Evolutionary conservation across 2,797 vertebrate genomes (phyloP).

Genomic region (Atherinosoma microstoma): DNA sequence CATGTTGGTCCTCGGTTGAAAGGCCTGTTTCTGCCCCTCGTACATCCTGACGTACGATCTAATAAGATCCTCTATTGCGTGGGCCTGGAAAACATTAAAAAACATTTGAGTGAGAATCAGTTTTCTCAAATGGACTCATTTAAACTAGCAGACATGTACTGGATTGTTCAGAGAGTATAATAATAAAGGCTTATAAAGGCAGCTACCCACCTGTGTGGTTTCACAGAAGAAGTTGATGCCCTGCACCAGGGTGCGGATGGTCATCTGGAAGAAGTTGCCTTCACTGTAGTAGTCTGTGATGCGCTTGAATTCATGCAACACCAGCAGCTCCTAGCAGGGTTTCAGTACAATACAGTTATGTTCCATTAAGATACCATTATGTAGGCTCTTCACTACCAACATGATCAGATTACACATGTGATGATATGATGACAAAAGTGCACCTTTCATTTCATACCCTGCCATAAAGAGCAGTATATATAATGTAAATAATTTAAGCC

Average conservation of each 20-base stretch:
- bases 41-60: slow-evolving; percentile 89
- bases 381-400: background rate
- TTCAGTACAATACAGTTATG: background rate
- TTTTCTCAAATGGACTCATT: background rate
- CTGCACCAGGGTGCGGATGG: slow-evolving; percentile 85
- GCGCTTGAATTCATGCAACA: slow-evolving; percentile 88
- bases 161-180: background rate
- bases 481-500: background rate
- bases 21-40: slow-evolving; percentile 67
- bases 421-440: background rate
- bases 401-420: background rate
- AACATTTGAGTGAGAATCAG: background rate
- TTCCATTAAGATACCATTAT: background rate
- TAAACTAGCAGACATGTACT: background rate
- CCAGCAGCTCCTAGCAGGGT: slow-evolving; percentile 85
- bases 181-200: background rate
- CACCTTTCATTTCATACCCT: background rate
- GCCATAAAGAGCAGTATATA: background rate
- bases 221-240: slow-evolving; percentile 88
- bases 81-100: slow-evolving; percentile 79
- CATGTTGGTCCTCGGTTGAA: slow-evolving; percentile 65
- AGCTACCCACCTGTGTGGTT: slow-evolving; percentile 87
- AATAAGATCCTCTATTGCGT: slow-evolving; percentile 92
- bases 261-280: slow-evolving; percentile 90
- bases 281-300: slow-evolving; percentile 90